Base-by-base conservation (phyloP, 2,113 vertebrate species). In the Nycticebus coucang region DNA sequence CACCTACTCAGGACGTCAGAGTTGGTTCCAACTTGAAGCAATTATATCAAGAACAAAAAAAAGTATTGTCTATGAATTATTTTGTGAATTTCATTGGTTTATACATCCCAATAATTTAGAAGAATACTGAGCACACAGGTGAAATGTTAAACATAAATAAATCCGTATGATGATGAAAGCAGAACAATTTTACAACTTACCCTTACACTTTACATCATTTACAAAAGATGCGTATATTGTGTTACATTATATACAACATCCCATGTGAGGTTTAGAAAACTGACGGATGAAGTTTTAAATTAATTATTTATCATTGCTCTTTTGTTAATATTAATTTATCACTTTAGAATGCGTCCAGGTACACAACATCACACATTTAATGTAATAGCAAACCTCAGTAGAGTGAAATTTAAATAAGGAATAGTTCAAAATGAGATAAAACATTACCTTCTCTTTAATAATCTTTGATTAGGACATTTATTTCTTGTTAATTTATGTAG, bases 391-490 rank as follows among this genome's bases (percentile, higher is more conserved):
- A 77, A 62, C 1, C 26, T 87, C 55, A 91, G 17, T 50, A 59
- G 4, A 71, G 5, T 60, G 8, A 45, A 10, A 81, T 74, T 62
- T 89, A 81, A 89, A 45, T 68, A 80, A 89, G 21, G 53, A 69
- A 55, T 60, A 75, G 4, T 22, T 86, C 10, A 19, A 8, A 83
- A 59, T 37, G 7, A 90, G 10, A 18, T 50, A 68, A 91, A 82
- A 50, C 3, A 81, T 64, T 78, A 86, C 33, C 14, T 64, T 11
- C 17, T 12, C 28, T 64, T 77, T 81, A 14, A 66, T 95, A 85
- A 37, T 18, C 22, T 84, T 89, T 92, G 26, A 60, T 91, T 85
- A 81, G 66, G 21, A 92, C 94, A 72, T 50, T 75, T 18, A 84
- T 55, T 96, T 88, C 0, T 18, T 81, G 17, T 64, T 37, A 21